Base-by-base conservation (phyloP, 2,113 vertebrate species). In the Callithrix jacchus region DNA sequence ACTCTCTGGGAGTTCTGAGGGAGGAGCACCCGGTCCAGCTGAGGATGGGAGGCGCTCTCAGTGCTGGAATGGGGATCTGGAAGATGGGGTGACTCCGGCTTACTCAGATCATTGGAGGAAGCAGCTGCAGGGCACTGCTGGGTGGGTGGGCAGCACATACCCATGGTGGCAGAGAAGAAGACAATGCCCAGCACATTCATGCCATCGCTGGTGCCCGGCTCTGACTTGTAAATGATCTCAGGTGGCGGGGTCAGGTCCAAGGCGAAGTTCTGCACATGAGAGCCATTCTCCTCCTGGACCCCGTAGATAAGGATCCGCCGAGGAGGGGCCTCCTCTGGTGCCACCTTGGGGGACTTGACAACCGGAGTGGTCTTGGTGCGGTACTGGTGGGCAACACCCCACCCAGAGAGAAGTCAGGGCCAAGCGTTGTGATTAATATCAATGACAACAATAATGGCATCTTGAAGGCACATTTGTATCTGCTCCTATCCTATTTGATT, bases 171-270 rank as follows among this genome's bases (percentile, higher is more conserved):
- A 3, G 99, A 99, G 98, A 99, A 99, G 97, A 99, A 99, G 90
- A 99, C 99, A 4, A 99, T 99, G 42, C 99, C 99, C n/a, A 99
- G 98, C 35, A 99, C 99, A 0, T 99, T 99, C 99, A 99, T 99
- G 98, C 99, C 99, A 0, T 99, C 99, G 0, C 99, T 99, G 76
- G 99, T 99, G 37, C 99, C 99, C 0, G 99, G 99, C 7, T 99
- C 99, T 0, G 99, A 99, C 91, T 99, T 99, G 98, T 99, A 99
- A 87, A 99, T 97, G 87, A 99, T 98, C 90, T 99, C 99, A 0
- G 99, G 99, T 0, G 99, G 99, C 0, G 99, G 99, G 3, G 99
- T 99, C 89, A 99, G 99, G 91, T 99, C 99, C 98, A 99, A 98
- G 77, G 99, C 99, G 82, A 99, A 99, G 97, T 99, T 99, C 98